These are phyloP conservation scores for Phymatocera aterrima DNA, from an alignment of 2,888 invertebrate genomes.

Conservation along the genomic window DNA sequence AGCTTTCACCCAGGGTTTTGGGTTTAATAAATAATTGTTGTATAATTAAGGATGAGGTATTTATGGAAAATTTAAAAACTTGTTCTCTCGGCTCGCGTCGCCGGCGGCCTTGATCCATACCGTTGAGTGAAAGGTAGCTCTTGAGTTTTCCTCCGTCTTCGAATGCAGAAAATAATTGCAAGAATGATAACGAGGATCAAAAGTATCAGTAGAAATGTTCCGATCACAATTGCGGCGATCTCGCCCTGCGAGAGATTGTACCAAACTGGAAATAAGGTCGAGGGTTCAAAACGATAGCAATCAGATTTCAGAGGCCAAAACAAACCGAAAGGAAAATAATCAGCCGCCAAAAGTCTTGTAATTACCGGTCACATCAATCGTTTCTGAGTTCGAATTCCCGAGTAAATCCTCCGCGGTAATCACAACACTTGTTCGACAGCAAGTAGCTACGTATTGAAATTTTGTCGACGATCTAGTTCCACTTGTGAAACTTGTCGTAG, in stretches of 20 bases:
- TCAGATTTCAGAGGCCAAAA: slow-evolving; percentile 12
- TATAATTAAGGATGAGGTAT: background rate
- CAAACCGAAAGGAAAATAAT: too few species aligned
- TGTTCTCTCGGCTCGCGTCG: slow-evolving; percentile 61
- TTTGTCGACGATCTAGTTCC: slow-evolving; percentile 82
- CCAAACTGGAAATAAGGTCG: slow-evolving; percentile 72
- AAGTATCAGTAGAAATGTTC: slow-evolving; percentile 80
- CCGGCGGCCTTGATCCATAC: slow-evolving; percentile 67
- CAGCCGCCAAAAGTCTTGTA: too few species aligned
- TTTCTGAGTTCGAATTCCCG: slow-evolving; percentile 81
- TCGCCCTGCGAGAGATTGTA: slow-evolving; percentile 75
- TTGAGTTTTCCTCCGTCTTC: slow-evolving; percentile 76
- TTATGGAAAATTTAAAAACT: slow-evolving; percentile 56
- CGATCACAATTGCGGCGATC: slow-evolving; percentile 85
- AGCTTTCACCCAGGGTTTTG: too few species aligned
- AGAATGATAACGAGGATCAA: slow-evolving; percentile 79
- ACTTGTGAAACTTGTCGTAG: slow-evolving; percentile 80
- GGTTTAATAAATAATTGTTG: too few species aligned
- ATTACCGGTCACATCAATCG: slow-evolving; percentile 79
- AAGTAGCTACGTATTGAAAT: slow-evolving; percentile 83
- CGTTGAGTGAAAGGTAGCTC: slow-evolving; percentile 78
- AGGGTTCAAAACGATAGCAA: slow-evolving; percentile 28
- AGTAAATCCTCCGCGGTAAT: slow-evolving; percentile 82
- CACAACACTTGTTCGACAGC: slow-evolving; percentile 83
- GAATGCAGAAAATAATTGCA: slow-evolving; percentile 80